Evolutionary conservation across 2,113 vertebrate species (phyloP).

Genomic region (Athene noctua): DNA sequence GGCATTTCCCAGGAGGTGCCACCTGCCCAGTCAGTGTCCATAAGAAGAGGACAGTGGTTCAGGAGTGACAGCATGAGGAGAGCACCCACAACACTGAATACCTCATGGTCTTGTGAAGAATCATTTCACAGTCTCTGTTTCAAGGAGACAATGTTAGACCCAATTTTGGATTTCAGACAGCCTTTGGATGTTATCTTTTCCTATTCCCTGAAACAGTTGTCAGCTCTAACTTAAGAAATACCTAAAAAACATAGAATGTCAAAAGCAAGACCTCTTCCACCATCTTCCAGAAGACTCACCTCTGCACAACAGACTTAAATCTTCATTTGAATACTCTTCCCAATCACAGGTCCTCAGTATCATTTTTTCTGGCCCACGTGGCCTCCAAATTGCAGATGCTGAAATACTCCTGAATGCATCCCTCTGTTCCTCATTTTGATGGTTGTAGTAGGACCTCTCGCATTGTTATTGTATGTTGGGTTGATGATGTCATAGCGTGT

Average conservation of each 20-base stretch:
- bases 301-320: not conserved
- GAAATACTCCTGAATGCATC: not conserved
- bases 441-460: not conserved
- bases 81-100: not conserved
- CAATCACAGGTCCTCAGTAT: not conserved
- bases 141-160: not conserved
- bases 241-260: not conserved
- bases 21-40: not conserved
- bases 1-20: not conserved
- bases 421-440: not conserved
- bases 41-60: constrained; percentile 41
- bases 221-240: not conserved
- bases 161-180: not conserved
- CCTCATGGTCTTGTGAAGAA: not conserved
- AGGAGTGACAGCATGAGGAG: not conserved
- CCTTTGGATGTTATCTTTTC: not conserved
- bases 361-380: not conserved
- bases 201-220: not conserved
- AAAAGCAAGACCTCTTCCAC: not conserved
- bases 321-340: not conserved
- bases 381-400: not conserved
- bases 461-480: fast-evolving
- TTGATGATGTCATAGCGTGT: not conserved
- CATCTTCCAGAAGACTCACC: not conserved
- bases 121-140: not conserved